Conservation (phyloP, 2,113 vertebrate genomes). For the Origma solitaria region DNA sequence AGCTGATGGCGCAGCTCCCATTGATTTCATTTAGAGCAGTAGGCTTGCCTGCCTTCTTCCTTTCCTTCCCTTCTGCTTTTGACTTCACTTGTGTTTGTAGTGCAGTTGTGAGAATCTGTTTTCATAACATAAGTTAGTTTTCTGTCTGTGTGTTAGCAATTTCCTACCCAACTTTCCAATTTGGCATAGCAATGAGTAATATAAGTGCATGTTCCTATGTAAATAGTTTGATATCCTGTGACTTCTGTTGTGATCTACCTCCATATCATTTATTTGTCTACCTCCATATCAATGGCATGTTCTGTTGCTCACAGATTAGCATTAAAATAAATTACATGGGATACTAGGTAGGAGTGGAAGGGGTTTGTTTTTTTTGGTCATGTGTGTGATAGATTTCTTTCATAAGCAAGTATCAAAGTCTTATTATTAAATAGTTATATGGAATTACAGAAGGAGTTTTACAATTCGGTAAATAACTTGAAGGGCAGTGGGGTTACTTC, state of each 20-base stretch:
- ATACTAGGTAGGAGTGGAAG: not conserved
- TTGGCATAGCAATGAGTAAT: not conserved
- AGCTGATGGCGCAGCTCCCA: not conserved
- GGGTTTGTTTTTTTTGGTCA: not conserved
- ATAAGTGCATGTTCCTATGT: not conserved
- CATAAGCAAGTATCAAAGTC: not conserved
- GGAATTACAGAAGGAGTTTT: not conserved
- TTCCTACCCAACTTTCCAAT: not conserved
- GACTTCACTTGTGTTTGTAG: slow-evolving; percentile 1
- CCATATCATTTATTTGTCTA: not conserved
- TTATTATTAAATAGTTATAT: not conserved
- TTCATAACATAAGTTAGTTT: not conserved
- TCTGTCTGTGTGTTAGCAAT: not conserved
- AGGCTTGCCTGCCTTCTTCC: not conserved
- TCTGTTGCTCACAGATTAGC: not conserved
- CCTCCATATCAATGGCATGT: not conserved
- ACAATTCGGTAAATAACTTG: not conserved
- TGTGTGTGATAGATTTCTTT: not conserved
- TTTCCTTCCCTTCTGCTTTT: not conserved
- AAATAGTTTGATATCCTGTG: not conserved
- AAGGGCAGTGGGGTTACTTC: not conserved
- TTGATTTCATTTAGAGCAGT: not conserved
- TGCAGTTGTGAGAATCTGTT: not conserved
- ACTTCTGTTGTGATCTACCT: not conserved
- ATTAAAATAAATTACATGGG: not conserved